Base-by-base conservation (phyloP, 2,797 vertebrate genomes). In the Galaxias olidus region DNA sequence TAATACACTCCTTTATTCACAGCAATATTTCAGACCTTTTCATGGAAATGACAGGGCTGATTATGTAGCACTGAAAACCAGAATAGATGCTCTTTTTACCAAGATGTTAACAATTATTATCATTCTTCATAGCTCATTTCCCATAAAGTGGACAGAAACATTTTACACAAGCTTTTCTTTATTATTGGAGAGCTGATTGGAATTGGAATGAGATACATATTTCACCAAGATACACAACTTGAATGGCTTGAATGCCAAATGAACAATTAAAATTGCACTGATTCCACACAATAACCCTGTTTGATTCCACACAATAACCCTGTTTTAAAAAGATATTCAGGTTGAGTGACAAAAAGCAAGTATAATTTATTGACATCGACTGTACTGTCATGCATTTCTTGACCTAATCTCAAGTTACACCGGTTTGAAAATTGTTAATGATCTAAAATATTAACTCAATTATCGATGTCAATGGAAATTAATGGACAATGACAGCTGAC, bases 121-220 rank as follows among this genome's bases (percentile, higher is more conserved):
- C 89, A 89, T 93, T 93, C 84, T 92, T 90, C 89, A 92, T 88
- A 92, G 93, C 89, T 94, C 89, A 95, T 94, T 94, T 95, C 91
- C 89, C 88, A 86, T 88, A 84, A 89, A 89, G 84, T 76, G 81
- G 77, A 49, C 84, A 82, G 76, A 85, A 73, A 81, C 84, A 88
- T 83, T 82, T 74, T 78, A 84, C 76, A 79, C 66, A 76, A 66
- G 80, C 76, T 84, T 66, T 49, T 43, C 66, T 76, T 87, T 91
- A 91, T 90, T 90, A 91, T 90, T 87, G 82, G 85, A 75, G 6
- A 30, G 69, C 70, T 55, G 60, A 82, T 87, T 86, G 72, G 65
- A 81, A 84, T 86, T 86, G 80, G 89, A 92, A 92, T 87, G 71
- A 88, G 86, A 78, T 68, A 68, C 69, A 83, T 81, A 89, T 91